These are phyloP conservation scores for Meta bourneti DNA, from an alignment of 2,888 invertebrate species.

Conservation along the genomic window DNA sequence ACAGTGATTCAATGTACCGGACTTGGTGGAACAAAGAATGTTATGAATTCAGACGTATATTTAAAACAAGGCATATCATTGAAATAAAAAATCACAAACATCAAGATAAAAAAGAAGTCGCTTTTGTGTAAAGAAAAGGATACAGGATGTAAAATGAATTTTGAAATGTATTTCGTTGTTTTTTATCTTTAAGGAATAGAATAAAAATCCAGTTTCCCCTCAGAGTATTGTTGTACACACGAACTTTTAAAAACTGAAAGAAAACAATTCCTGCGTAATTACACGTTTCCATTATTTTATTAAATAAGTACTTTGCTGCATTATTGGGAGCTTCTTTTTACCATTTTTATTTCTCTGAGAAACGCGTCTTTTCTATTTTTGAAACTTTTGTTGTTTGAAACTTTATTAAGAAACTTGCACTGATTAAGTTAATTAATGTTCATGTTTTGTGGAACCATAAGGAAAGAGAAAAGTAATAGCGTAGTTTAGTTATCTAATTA, in stretches of 20 bases:
- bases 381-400: slow-evolving; percentile 46
- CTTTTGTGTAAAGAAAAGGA: slow-evolving; percentile 17
- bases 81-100: not conserved
- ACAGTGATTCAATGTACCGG: too few relatives aligned
- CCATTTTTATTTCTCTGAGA: not conserved
- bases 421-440: slow-evolving; percentile 66
- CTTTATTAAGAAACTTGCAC: slow-evolving; percentile 64
- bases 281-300: slow-evolving; percentile 54
- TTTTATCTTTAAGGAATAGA: slow-evolving; percentile 20
- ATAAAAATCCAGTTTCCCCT: slow-evolving; percentile 12
- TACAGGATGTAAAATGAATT: not conserved
- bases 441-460: not conserved
- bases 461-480: slow-evolving; percentile 40
- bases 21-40: too few relatives aligned
- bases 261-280: slow-evolving; percentile 39
- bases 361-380: slow-evolving; percentile 43
- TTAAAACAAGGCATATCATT: not conserved
- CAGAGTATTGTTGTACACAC: slow-evolving; percentile 10
- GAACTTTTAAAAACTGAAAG: slow-evolving; percentile 36
- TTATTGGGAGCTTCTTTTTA: not conserved
- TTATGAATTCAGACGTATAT: too few relatives aligned
- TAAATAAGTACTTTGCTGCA: slow-evolving; percentile 28
- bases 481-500: slow-evolving; percentile 45
- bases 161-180: slow-evolving; percentile 19
- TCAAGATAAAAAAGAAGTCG: not conserved